phyloP scores from a whole-genome alignment of 2,797 vertebrate genomes.

The Bradypodion pumilum region DNA sequence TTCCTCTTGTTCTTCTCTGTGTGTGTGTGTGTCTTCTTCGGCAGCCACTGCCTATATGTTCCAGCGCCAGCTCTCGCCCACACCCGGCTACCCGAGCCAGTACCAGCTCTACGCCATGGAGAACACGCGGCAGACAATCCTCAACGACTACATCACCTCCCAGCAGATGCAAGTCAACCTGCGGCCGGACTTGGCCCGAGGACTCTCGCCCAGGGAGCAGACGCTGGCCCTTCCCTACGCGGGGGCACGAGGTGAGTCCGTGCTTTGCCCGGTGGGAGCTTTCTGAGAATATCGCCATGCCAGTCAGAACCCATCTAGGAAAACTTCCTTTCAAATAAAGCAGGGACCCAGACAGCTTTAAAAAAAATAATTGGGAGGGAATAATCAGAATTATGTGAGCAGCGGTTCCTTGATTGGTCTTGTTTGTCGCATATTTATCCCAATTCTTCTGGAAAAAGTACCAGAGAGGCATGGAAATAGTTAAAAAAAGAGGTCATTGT shows the following conservation, averaged over 20 bases:
- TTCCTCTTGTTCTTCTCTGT: too few relatives aligned
- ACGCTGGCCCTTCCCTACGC: conserved; percentile 87
- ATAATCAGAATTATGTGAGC: too few relatives aligned
- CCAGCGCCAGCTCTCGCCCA: conserved; percentile 92
- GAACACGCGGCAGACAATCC: conserved; percentile 97
- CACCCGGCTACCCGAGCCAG: conserved; percentile 91
- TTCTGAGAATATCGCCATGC: too few relatives aligned
- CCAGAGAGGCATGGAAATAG: too few relatives aligned
- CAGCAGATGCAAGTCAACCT: conserved; percentile 98
- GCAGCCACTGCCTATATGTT: conserved; percentile 91
- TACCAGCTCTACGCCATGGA: conserved; percentile 99
- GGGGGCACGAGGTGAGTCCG: conserved; percentile 85
- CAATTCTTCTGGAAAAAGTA: background rate
- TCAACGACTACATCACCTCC: conserved; percentile 99
- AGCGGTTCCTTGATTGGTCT: too few relatives aligned
- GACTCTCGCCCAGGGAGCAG: conserved; percentile 92
- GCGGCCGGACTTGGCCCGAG: conserved; percentile 87
- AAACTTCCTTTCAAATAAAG: too few relatives aligned
- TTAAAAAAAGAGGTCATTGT: too few relatives aligned
- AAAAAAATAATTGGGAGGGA: background rate
- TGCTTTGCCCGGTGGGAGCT: background rate
- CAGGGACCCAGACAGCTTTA: background rate
- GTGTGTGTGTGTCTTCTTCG: background rate
- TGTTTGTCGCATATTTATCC: background rate
- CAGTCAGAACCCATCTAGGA: too few relatives aligned